Base-by-base conservation (phyloP, 2,113 vertebrate species). In the Aythya baeri region DNA sequence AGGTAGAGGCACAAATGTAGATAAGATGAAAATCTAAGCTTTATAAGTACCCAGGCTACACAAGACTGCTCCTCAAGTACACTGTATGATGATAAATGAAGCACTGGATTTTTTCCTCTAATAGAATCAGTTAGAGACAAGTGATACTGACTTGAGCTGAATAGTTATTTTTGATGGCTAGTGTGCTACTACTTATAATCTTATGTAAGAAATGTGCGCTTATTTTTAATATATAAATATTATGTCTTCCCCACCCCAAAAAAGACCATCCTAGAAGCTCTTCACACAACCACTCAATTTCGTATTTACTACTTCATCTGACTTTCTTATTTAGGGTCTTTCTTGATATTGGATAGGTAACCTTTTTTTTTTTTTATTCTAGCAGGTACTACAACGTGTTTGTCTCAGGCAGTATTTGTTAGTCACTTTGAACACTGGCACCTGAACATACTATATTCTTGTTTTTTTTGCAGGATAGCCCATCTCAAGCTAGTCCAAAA, bases 401-500 rank as follows among this genome's bases (percentile, higher is more conserved):
- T 81, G 3, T 52, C 89, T 67, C 18, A 61, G 13, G 12, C 20
- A n/a, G 8, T 16, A 58, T 36, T 75, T 77, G 36, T 63, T 61
- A 26, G 38, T 71, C 12, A 9, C 11, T 82, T 81, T 46, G 21
- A 54, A 38, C 5, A 2, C 62, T 34, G 32, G 5, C 6, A 38
- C 2, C 57, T 90, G 34, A 80, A 65, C 31, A 6, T 67, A 15
- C n/a, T 29, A 9, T 63, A 16, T 12, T 72, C 84, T 79, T 36
- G 3, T 85, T 44, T 65, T 65, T 65, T 95, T 75, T 4, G 20
- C 59, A 98, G 98, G 97, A 97, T 94, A 94, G 44, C 66, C 94
- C 75, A 4, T 32, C 71, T 97, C 95, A 65, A 50, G 57, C 87
- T 88, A 97, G 90, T 95, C 80, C 93, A 91, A 96, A 97, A 80